Percentiles rank a stretch among this genome's conserved stretches.
phyloP scores from a whole-genome alignment of 1,140 invertebrate genomes.

The Vollenhovia emeryi region DNA sequence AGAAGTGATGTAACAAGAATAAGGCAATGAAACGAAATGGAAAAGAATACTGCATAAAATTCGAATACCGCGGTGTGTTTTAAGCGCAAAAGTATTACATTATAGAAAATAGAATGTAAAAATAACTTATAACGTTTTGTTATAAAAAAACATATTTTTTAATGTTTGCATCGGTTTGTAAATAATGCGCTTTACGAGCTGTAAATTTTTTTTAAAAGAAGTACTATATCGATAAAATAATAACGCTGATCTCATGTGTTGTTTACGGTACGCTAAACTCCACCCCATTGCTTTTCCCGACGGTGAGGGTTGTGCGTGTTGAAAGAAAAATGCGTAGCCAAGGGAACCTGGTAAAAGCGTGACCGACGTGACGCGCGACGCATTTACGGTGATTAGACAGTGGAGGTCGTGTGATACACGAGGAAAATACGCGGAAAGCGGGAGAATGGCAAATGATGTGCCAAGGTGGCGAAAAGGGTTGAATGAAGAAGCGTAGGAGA shows the following conservation, averaged over 20 bases:
- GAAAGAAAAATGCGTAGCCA: conserved; percentile 43
- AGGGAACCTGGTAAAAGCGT: conserved; percentile 5
- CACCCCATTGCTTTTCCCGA: not conserved
- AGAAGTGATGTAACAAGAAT: not conserved
- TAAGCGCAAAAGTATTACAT: not conserved
- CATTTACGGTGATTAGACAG: conserved; percentile 41
- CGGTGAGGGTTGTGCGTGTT: conserved; percentile 43
- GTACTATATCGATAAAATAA: not conserved
- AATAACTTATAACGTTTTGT: not conserved
- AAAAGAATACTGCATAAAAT: not conserved
- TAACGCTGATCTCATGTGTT: not conserved
- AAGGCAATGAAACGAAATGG: not conserved
- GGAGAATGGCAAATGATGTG: conserved; percentile 16
- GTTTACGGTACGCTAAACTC: conserved; percentile 23
- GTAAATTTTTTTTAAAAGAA: not conserved
- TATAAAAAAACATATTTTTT: conserved; percentile 9
- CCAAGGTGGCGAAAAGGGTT: conserved; percentile 23
- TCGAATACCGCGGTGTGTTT: not conserved
- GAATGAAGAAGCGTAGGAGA: conserved; percentile 40
- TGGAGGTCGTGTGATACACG: not conserved
- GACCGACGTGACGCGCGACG: conserved; percentile 3
- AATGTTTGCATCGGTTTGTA: conserved; percentile 10
- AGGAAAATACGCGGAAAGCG: conserved; percentile 58
- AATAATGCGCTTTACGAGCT: conserved; percentile 16
- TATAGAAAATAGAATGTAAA: not conserved